These are phyloP conservation scores for Heliopora coerulea DNA, from an alignment of 92 coral and sea anemone species.

Conservation along the genomic window DNA sequence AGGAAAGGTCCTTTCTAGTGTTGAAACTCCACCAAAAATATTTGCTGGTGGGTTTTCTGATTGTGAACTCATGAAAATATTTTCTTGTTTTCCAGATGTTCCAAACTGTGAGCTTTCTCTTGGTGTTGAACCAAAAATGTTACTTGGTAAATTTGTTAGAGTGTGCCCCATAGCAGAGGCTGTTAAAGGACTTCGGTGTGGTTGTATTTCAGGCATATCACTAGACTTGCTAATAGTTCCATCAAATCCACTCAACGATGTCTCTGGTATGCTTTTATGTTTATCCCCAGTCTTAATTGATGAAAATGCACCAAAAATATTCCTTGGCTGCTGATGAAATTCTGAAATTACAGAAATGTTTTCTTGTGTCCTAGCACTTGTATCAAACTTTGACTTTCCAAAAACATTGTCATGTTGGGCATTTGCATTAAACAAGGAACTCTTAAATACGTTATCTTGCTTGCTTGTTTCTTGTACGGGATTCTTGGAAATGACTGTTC, in stretches of 20 bases:
- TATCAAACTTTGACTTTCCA: not conserved
- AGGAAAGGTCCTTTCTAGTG: no score
- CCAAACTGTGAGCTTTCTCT: not conserved
- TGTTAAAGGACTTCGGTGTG: slow-evolving; percentile 31
- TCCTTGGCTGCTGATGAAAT: not conserved
- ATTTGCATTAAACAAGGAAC: not conserved
- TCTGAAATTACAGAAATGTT: not conserved
- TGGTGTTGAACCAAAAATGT: not conserved
- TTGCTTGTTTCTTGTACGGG: not conserved
- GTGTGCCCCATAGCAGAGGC: not conserved
- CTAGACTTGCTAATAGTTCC: not conserved
- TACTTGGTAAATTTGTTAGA: not conserved
- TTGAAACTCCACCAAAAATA: not conserved
- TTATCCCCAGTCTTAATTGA: not conserved
- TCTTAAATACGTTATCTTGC: slow-evolving; percentile 15
- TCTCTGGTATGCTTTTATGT: not conserved
- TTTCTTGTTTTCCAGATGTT: not conserved
- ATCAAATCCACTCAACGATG: not conserved
- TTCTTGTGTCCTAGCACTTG: not conserved
- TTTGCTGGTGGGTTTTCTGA: not conserved
- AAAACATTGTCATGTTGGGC: not conserved
- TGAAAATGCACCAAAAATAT: not conserved
- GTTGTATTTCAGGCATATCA: not conserved
- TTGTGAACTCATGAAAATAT: slow-evolving; percentile 2
- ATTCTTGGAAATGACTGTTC: not conserved